Evolutionary conservation across 2,113 vertebrate genomes (phyloP), one percentile per base, ranked within the genome.

Genomic region (Gavialis gangeticus): DNA sequence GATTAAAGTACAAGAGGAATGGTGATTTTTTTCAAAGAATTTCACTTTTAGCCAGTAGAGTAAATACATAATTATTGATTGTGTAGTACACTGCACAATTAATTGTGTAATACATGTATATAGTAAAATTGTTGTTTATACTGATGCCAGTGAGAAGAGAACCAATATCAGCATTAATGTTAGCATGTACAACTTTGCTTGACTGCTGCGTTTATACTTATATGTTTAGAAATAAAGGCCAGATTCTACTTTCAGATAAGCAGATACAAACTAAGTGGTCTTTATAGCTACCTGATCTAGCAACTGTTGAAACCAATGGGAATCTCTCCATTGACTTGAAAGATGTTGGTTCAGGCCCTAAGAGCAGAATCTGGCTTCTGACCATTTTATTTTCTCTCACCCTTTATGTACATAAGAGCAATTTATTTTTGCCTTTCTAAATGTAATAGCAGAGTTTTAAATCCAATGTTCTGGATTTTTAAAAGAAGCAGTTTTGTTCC

Each of bases 381-480:
- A 78, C 87, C 88, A 87, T 77, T 46, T 77, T 87, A 14, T 90
- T 91, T 95, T 87, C 78, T 87, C 16, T 79, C 0, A 21, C 37
- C 0, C 79, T 92, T 85, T 75, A 90, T 84, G 67, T 8, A 59
- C 60, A 57, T 10, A 85, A 88, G 14, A 58, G 4, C 86, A 60
- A 73, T 90, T 91, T 21, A 27, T 8, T 46, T 13, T 10, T 78
- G 46, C 71, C 27, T 89, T 93, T 92, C 75, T 81, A 83, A 78
- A 79, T 63, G 84, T 28, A n/a, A 92, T 75, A 75, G 82, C 56
- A 24, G n/a, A 84, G n/a, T 88, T 89, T 89, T 82, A 96, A 89
- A 94, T 80, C 79, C 30, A 46, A 10, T 59, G 75, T 71, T 91
- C 85, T 85, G 90, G 88, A 88, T 96, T 93, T 87, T 94, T 91